Conservation (phyloP, 2,797 vertebrate species). For the Alectoris magna region DNA sequence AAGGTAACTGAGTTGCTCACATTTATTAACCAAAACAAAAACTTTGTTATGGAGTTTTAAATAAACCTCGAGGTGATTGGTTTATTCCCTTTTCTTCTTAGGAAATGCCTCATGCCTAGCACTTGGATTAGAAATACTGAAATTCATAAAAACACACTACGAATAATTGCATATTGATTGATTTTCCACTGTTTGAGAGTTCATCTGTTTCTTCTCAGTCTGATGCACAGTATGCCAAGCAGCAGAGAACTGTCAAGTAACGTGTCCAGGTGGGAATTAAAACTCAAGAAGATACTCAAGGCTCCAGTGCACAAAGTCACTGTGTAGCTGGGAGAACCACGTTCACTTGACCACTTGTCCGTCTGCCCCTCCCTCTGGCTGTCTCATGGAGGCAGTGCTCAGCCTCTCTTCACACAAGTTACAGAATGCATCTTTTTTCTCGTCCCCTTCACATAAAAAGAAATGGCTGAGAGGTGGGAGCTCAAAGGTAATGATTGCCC, state of each 20-base stretch:
- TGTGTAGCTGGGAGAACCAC: background rate
- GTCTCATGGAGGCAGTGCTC: background rate
- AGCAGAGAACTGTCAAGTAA: background rate
- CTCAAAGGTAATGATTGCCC: background rate
- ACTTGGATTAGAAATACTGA: background rate
- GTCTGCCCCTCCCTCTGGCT: background rate
- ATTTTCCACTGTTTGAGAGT: background rate
- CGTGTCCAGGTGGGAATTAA: background rate
- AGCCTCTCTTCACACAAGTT: background rate
- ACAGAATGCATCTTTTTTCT: background rate
- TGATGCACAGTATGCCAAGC: background rate
- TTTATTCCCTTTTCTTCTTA: background rate
- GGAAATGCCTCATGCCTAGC: background rate
- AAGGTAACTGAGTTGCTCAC: background rate
- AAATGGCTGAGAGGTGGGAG: background rate
- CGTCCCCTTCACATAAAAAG: background rate
- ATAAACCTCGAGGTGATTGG: background rate
- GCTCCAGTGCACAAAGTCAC: background rate
- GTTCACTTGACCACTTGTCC: background rate
- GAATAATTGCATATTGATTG: background rate
- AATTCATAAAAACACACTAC: background rate
- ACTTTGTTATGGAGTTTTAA: background rate
- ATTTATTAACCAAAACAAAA: background rate
- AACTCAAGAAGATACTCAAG: background rate
- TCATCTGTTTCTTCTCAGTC: background rate